phyloP scores from a whole-genome alignment of 2,113 vertebrate genomes.

The Ptychochromis oligacanthus region DNA sequence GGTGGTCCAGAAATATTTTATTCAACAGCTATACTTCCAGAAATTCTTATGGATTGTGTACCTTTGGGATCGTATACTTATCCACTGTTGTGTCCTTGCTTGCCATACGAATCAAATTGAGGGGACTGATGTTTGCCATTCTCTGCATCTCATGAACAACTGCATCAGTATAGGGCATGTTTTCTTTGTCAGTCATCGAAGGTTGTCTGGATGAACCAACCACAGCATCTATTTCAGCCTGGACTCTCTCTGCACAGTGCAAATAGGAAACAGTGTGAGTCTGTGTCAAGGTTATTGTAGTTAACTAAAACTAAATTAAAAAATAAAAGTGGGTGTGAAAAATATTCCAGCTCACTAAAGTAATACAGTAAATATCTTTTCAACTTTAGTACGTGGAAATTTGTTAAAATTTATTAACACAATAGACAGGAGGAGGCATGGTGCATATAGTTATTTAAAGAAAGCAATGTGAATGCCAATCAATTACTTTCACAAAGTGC shows the following conservation, averaged over 20 bases:
- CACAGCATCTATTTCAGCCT: constrained; percentile 72
- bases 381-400: background rate
- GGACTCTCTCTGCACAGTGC: constrained; percentile 61
- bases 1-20: too few relatives aligned
- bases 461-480: background rate
- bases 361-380: background rate
- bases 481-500: background rate
- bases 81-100: constrained; percentile 59
- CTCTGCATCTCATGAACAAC: constrained; percentile 86
- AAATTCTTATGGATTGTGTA: background rate
- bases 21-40: background rate
- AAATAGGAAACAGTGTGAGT: background rate
- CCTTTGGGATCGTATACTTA: constrained; percentile 80
- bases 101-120: constrained; percentile 62
- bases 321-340: background rate
- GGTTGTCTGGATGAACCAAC: constrained; percentile 64
- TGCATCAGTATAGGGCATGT: constrained; percentile 83
- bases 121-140: constrained; percentile 76
- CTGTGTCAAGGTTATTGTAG: background rate
- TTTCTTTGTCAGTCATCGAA: constrained; percentile 66
- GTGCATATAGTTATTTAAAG: background rate
- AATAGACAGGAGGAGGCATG: background rate
- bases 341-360: background rate
- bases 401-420: background rate
- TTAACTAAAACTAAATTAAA: background rate